Evolutionary conservation across 1,140 invertebrate species (phyloP), one percentile per base, ranked within the genome.

Genomic region (Oryctes rhinoceros): DNA sequence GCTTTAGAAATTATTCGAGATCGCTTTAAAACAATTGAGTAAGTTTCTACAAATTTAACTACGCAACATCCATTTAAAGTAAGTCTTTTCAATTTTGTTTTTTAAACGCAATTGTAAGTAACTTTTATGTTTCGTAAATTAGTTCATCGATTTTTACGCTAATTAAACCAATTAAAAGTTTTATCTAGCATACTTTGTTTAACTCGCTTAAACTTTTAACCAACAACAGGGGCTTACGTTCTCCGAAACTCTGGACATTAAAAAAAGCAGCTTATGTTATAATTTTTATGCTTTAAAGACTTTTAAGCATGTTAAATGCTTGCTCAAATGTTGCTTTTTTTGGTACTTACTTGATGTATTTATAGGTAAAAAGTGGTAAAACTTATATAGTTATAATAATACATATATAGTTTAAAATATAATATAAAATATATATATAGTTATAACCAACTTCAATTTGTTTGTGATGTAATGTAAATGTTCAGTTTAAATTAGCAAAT

Each of bases 151-250:
- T 62, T 62, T 5, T 62, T 62, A 15, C 20, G 7, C 53, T 62
- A 62, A 62, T 62, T 62, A 62, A 15, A 62, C 53, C 53, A 18
- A 62, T 62, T 62, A 62, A 62, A 62, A 62, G 15, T 62, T 62
- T 20, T 15, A n/a, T 20, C 5, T n/a, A 62, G 7, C 9, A 20
- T 2, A 10, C 9, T 62, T 4, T 62, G 13, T 20, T 62, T 62
- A 62, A 20, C 15, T 7, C 15, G 20, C 20, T 62, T 13, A 62
- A 62, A 62, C 7, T 62, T 62, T 20, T 20, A 62, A 62, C 53
- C 0, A n/a, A 62, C 15, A n/a, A 62, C 53, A n/a, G 20, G 53
- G 9, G 53, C 53, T 62, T 15, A 62, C 53, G 13, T 15, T 5
- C 53, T 62, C 7, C 13, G 53, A 13, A 18, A 62, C 7, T 13